These are phyloP conservation scores for Bambusicola thoracicus DNA, from an alignment of 2,113 vertebrate genomes.

Conservation along the genomic window DNA sequence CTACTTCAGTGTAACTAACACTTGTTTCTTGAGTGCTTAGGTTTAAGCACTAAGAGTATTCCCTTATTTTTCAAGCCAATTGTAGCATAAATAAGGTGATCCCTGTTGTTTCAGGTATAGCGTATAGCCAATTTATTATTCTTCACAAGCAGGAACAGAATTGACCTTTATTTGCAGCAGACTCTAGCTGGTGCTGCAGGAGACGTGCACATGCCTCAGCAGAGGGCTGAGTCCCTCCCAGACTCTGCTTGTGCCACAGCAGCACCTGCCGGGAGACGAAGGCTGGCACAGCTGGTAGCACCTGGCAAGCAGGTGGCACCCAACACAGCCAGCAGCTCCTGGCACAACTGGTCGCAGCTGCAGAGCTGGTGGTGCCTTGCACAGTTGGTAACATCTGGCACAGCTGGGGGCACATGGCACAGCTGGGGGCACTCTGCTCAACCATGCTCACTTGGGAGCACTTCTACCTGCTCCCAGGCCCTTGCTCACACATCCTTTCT, in stretches of 20 bases:
- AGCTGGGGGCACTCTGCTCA: not conserved
- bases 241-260: conserved; percentile 56
- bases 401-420: not conserved
- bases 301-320: not conserved
- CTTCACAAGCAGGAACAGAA: not conserved
- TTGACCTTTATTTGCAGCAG: not conserved
- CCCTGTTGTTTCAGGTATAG: not conserved
- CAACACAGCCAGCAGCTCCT: not conserved
- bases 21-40: not conserved
- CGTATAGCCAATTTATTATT: not conserved
- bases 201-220: not conserved
- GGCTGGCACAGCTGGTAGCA: conserved; percentile 13
- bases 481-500: no score
- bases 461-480: not conserved
- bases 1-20: fast-evolving
- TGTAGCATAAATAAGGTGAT: not conserved
- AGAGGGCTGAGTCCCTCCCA: not conserved
- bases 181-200: not conserved
- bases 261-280: conserved; percentile 63
- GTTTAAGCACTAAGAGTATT: not conserved
- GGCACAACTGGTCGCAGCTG: not conserved
- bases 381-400: not conserved
- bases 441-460: not conserved
- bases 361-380: not conserved
- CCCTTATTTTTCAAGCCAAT: not conserved